phyloP scores from a whole-genome alignment of 1,140 invertebrate species.

The Drosophila arizonae region DNA sequence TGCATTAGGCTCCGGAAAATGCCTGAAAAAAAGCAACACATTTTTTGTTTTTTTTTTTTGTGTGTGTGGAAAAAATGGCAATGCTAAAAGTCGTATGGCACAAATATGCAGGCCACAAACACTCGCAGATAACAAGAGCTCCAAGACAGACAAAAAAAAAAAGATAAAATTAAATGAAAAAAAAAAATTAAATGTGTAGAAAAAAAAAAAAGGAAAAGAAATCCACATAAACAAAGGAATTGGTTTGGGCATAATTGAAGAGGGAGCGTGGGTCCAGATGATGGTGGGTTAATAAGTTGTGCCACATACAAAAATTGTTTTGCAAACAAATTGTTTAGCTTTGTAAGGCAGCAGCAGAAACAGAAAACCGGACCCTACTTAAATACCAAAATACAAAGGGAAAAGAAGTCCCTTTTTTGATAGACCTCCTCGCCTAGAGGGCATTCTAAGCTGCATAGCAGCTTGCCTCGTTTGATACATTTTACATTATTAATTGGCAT shows the following conservation, averaged over 20 bases:
- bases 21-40: slow-evolving; percentile 26
- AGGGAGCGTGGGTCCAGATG: not conserved
- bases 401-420: not conserved
- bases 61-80: slow-evolving; percentile 48
- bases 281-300: slow-evolving; percentile 29
- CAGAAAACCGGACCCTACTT: slow-evolving; percentile 6
- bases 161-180: slow-evolving; percentile 23
- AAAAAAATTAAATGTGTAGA: slow-evolving; percentile 1
- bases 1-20: slow-evolving; percentile 48
- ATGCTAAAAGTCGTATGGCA: slow-evolving; percentile 64
- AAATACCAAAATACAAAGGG: not conserved
- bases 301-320: slow-evolving; percentile 10
- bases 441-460: not conserved
- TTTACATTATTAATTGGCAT: too few species aligned
- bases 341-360: not conserved
- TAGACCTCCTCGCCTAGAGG: not conserved
- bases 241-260: slow-evolving; percentile 14
- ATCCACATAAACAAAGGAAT: slow-evolving; percentile 27
- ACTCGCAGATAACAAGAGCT: slow-evolving; percentile 55
- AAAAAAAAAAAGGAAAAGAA: slow-evolving; percentile 13
- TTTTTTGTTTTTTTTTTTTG: not conserved
- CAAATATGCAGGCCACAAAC: slow-evolving; percentile 74
- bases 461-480: not conserved
- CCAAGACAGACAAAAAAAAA: slow-evolving; percentile 18
- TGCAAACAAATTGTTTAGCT: slow-evolving; percentile 16